These are phyloP conservation scores for Agrypnia vestita DNA, from an alignment of 1,140 invertebrate genomes.

Conservation along the genomic window DNA sequence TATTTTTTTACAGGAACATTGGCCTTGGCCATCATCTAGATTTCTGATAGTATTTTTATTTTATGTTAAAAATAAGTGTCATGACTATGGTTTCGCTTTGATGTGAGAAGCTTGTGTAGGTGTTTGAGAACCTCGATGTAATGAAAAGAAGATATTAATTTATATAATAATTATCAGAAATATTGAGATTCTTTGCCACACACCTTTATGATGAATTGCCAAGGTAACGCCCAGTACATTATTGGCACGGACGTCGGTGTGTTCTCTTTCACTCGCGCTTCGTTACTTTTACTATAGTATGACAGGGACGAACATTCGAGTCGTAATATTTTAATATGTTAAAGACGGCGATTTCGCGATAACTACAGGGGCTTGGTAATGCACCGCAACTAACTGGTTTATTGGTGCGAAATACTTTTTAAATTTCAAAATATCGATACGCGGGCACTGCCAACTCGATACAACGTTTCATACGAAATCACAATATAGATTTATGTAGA, in stretches of 20 bases:
- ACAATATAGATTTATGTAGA: too few species aligned
- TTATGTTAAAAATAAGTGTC: too few species aligned
- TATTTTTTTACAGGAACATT: too few species aligned
- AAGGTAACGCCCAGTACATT: constrained; percentile 57
- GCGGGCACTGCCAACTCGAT: too few species aligned
- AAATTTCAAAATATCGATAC: background rate
- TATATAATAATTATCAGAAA: constrained; percentile 11
- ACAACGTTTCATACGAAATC: too few species aligned
- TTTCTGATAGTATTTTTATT: too few species aligned
- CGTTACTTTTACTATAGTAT: background rate
- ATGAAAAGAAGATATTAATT: too few species aligned
- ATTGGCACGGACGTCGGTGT: constrained; percentile 52
- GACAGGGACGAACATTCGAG: constrained; percentile 33
- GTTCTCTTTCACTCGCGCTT: constrained; percentile 19
- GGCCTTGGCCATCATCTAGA: too few species aligned
- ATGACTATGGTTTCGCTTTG: too few species aligned
- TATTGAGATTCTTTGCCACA: constrained; percentile 37
- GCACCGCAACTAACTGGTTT: constrained; percentile 58
- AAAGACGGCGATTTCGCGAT: constrained; percentile 56
- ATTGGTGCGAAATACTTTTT: constrained; percentile 46
- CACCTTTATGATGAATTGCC: constrained; percentile 57
- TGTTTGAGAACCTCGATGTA: too few species aligned
- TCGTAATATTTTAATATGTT: constrained; percentile 48
- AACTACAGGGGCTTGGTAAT: constrained; percentile 48
- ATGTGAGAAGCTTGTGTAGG: too few species aligned